Evolutionary conservation across 2,888 invertebrate species (phyloP).

Genomic region (Bellardia pandia): DNA sequence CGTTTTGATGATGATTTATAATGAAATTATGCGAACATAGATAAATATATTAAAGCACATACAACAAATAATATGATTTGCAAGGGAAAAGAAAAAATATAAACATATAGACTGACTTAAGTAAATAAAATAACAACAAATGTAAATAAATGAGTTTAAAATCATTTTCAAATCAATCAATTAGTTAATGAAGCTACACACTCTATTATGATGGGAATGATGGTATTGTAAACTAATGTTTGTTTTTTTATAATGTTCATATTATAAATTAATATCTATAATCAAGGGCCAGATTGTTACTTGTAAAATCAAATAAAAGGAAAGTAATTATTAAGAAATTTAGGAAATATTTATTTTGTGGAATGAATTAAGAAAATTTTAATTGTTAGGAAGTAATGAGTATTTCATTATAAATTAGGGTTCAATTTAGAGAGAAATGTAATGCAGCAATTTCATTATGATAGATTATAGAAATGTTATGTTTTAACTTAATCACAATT

Average conservation of each 20-base stretch:
- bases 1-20: conserved; percentile 61
- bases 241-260: background rate
- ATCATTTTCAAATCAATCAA: conserved; percentile 67
- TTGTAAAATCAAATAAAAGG: background rate
- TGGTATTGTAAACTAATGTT: background rate
- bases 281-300: background rate
- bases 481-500: too few species aligned
- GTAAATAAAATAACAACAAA: background rate
- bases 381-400: too few species aligned
- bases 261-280: background rate
- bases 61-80: conserved; percentile 13
- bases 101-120: background rate
- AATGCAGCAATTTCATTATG: too few species aligned
- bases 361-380: too few species aligned
- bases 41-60: conserved; percentile 11
- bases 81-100: background rate
- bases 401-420: too few species aligned
- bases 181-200: conserved; percentile 41
- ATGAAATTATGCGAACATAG: conserved; percentile 41
- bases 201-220: background rate
- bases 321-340: too few species aligned
- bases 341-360: too few species aligned
- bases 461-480: too few species aligned
- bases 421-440: too few species aligned
- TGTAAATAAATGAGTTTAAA: conserved; percentile 27